phyloP scores from a whole-genome alignment of 2,113 vertebrate genomes.

The Proteles cristata region DNA sequence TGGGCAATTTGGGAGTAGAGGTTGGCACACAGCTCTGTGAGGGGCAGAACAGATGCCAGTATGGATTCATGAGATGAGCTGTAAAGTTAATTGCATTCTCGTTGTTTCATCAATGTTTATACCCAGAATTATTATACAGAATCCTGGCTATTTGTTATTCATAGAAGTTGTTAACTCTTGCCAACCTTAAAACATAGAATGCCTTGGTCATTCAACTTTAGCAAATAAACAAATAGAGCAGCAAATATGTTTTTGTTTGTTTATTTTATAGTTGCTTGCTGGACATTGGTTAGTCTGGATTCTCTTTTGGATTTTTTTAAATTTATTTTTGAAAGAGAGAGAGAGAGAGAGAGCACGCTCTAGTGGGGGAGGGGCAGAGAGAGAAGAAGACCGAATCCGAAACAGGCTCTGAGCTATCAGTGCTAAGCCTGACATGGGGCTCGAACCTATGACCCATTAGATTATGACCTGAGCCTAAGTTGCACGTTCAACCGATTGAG shows the following conservation, averaged over 20 bases:
- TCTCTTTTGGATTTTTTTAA: not conserved
- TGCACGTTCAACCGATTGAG: too few species aligned
- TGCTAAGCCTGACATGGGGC: too few species aligned
- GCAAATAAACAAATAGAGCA: conserved; percentile 16
- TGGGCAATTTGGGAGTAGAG: conserved; percentile 41
- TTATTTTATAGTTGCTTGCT: not conserved
- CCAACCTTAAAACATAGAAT: not conserved
- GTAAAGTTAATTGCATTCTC: not conserved
- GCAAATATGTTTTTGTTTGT: not conserved
- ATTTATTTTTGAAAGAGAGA: too few species aligned
- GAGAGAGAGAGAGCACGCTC: too few species aligned
- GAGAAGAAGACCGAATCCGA: too few species aligned
- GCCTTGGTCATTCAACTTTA: not conserved
- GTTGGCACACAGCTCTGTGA: not conserved
- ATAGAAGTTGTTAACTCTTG: too few species aligned
- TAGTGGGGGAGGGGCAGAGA: too few species aligned
- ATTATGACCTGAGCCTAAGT: too few species aligned
- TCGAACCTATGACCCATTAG: too few species aligned
- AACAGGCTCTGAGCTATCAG: too few species aligned
- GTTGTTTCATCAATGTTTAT: conserved; percentile 3
- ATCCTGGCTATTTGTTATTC: conserved; percentile 21
- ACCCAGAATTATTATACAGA: not conserved
- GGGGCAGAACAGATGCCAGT: conserved; percentile 69
- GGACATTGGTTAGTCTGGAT: not conserved
- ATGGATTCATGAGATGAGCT: conserved; percentile 5